These are phyloP conservation scores for Phylloscopus trochilus DNA, from an alignment of 2,113 vertebrate genomes.

Conservation along the genomic window DNA sequence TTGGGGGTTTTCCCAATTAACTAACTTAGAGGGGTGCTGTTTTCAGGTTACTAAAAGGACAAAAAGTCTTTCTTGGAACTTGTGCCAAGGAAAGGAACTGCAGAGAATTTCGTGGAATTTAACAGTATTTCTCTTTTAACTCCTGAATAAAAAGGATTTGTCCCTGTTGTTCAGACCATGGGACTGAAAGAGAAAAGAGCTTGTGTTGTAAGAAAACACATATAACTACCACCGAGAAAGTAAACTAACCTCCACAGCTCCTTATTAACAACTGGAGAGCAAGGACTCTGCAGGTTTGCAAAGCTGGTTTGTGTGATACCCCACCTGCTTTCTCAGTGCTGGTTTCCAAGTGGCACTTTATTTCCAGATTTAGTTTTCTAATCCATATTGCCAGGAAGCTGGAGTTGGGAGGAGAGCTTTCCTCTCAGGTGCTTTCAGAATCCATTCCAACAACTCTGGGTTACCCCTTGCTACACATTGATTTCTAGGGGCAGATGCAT, in stretches of 20 bases:
- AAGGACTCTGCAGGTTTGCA: background rate
- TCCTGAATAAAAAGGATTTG: background rate
- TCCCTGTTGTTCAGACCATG: background rate
- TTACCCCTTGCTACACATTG: background rate
- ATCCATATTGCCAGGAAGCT: background rate
- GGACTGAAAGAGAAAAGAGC: background rate
- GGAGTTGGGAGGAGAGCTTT: background rate
- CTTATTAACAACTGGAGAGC: background rate
- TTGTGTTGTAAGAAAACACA: too few species aligned
- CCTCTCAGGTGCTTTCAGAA: background rate
- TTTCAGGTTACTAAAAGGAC: background rate
- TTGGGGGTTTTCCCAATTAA: background rate
- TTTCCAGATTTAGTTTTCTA: background rate
- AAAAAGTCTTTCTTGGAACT: background rate
- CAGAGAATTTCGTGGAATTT: background rate
- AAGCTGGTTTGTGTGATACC: background rate
- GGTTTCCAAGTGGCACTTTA: background rate
- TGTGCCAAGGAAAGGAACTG: background rate
- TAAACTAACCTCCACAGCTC: background rate
- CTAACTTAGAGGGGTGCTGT: background rate
- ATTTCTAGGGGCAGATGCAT: background rate
- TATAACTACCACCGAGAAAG: background rate
- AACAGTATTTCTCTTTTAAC: background rate
- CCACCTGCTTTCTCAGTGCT: background rate
- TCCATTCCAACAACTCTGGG: background rate